Evolutionary conservation across 2,797 vertebrate genomes (phyloP), one percentile per base, ranked within the genome.

Genomic region (Leptoclinus maculatus): DNA sequence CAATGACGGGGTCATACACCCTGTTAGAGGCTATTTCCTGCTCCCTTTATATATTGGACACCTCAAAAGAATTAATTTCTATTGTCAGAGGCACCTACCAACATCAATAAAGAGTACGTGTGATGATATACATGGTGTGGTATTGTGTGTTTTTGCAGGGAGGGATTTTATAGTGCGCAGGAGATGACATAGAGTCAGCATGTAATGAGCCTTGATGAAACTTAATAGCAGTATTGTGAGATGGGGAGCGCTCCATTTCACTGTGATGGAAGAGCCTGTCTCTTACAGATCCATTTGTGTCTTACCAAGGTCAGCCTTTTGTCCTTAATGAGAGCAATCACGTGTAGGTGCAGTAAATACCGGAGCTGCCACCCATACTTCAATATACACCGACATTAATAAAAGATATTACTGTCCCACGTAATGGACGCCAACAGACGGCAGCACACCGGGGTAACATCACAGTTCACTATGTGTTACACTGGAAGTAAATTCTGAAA

Each of bases 141-240:
- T 47, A 36, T 71, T 74, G 72, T 81, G 56, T 84, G 80, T 83
- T 89, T 83, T 89, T 86, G 82, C 64, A 75, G 74, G 78, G 38
- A 75, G 47, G 76, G 77, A 84, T 84, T 86, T 81, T 78, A 85
- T 74, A 64, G 77, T 73, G 80, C 85, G 72, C 78, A 68, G 78
- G 85, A 83, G 87, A 91, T 88, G 90, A 88, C 87, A 89, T 64
- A 63, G 77, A 90, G 71, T 87, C 89, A 79, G 87, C 87, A 91
- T 85, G 87, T 92, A 92, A 92, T 91, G 88, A 91, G 92, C 74
- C 92, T 87, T 92, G 89, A 92, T 91, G 90, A 87, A 93, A 93
- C 91, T 88, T 93, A 92, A 94, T 94, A 93, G 89, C 89, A 79
- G 88, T 76, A 83, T 86, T 90, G 90, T 87, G 88, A 89, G 84